Base-by-base conservation (phyloP, 2,113 vertebrate genomes). In the Toxostoma redivivum region DNA sequence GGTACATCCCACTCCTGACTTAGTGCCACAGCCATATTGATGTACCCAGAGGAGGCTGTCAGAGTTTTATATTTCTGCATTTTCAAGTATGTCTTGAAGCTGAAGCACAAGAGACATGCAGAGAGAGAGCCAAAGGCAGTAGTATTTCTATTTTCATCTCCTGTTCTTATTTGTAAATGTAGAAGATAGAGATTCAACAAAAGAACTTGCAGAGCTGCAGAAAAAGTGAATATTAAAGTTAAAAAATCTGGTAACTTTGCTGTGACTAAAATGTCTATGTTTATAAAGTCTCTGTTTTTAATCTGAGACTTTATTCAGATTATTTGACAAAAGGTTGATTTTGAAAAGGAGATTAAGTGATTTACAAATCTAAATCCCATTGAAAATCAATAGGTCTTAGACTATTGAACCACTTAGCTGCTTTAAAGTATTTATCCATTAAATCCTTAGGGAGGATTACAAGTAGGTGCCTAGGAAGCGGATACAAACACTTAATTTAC, bases 341-440 rank as follows among this genome's bases (percentile, higher is more conserved):
- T 95, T 90, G 71, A 77, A 92, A 93, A 97, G 81, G 71, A 76
- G 95, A 95, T 96, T 92, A 97, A 90, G 74, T 1, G 81, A 94
- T 91, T 95, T 90, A 92, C 84, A 89, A 90, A 90, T 51, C 47
- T 92, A 92, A 96, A 96, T 92, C 92, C 82, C 85, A 95, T 48
- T 93, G 71, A 94, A 96, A 95, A 95, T 93, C 85, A 95, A 90
- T 90, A 88, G 44, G 79, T 58, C 27, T 92, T 90, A 94, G 58
- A 84, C 54, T 91, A 44, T 44, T 86, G 92, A 96, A 93, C 62
- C 40, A 90, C 88, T 92, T 74, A 82, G 60, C 87, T 85, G 79
- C 81, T 95, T 91, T 66, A 82, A 87, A 90, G 73, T 91, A 89
- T 82, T 95, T 90, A 96, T 72, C 74, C 91, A 82, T 54, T 80